These are phyloP conservation scores for Ardeotis arabs DNA, from an alignment of 2,113 vertebrate species.

Conservation along the genomic window DNA sequence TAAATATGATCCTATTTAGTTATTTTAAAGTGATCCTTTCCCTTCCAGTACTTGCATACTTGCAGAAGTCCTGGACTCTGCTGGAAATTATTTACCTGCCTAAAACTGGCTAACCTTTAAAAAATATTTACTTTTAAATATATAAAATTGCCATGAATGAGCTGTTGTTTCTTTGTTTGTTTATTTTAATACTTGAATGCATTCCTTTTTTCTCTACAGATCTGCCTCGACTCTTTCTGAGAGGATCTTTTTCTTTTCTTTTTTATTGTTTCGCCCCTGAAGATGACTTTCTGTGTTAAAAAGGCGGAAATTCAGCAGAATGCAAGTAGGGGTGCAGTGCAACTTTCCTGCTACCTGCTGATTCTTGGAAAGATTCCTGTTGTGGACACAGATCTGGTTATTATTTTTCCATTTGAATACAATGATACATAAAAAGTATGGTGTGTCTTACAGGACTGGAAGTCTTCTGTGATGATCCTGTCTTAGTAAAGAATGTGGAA, in stretches of 20 bases:
- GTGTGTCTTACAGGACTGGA: conserved; percentile 84
- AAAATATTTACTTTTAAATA: background rate
- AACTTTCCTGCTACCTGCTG: background rate
- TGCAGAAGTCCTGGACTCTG: background rate
- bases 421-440: background rate
- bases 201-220: background rate
- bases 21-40: background rate
- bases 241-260: background rate
- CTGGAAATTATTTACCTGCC: background rate
- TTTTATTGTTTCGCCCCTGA: too few species aligned
- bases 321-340: background rate
- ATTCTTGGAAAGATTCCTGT: background rate
- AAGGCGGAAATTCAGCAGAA: background rate
- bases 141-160: background rate
- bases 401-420: background rate
- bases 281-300: background rate
- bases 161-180: background rate
- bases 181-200: background rate
- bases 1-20: background rate
- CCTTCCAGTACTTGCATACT: background rate
- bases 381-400: background rate
- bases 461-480: conserved; percentile 80
- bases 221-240: background rate
- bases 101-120: background rate
- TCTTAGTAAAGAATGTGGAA: conserved; percentile 83